Evolutionary conservation across 2,797 vertebrate species (phyloP).

Genomic region (Halcyon leucocephala): DNA sequence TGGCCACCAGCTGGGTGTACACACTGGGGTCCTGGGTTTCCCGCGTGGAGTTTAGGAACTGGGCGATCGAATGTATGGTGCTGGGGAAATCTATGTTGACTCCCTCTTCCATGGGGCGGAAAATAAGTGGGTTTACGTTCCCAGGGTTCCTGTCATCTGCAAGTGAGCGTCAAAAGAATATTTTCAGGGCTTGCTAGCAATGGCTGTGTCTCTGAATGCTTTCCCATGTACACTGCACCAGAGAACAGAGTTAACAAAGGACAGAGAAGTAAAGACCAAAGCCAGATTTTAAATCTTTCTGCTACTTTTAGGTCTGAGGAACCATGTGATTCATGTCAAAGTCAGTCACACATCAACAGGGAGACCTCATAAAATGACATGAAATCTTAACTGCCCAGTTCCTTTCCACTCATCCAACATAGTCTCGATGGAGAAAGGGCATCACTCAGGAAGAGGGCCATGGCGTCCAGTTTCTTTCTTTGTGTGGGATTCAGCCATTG

Average conservation of each 20-base stretch:
- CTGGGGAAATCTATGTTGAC: slow-evolving; percentile 89
- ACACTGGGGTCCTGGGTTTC: slow-evolving; percentile 85
- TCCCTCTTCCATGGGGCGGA: slow-evolving; percentile 87
- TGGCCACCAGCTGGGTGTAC: slow-evolving; percentile 90
- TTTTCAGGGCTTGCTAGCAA: slow-evolving; percentile 77
- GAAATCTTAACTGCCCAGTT: neutral
- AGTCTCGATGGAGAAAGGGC: neutral
- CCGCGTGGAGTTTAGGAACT: slow-evolving; percentile 89
- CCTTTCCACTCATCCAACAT: neutral
- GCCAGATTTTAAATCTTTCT: neutral
- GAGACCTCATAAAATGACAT: neutral
- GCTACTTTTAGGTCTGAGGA: neutral
- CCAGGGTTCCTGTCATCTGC: slow-evolving; percentile 84
- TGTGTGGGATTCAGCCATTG: neutral
- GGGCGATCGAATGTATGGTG: slow-evolving; percentile 89
- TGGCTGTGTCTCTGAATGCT: neutral
- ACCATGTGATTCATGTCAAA: rapidly evolving
- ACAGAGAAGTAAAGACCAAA: slow-evolving; percentile 20
- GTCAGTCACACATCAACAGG: neutral
- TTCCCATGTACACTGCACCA: neutral
- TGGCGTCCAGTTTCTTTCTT: neutral
- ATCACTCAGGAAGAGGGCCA: neutral
- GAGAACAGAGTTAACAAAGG: neutral
- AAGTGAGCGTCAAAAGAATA: slow-evolving; percentile 89
- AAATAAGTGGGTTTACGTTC: slow-evolving; percentile 83